Evolutionary conservation across 2,888 invertebrate genomes (phyloP).

Genomic region (Drosophila melanosoma): DNA sequence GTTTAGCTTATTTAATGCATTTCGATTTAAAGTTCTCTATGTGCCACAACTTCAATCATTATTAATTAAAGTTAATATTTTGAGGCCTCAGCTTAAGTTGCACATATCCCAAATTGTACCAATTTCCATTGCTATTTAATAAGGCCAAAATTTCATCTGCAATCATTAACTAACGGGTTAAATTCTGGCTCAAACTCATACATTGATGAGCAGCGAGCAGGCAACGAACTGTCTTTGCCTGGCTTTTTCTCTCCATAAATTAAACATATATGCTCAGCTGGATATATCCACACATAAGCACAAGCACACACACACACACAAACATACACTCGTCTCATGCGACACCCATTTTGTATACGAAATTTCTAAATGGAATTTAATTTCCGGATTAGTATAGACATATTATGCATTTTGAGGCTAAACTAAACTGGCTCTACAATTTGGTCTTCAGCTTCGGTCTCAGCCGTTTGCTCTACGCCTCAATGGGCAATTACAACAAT

Average conservation of each 20-base stretch:
- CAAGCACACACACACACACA: conserved; percentile 12
- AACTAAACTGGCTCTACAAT: conserved; percentile 43
- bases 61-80: not conserved
- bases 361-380: conserved; percentile 81
- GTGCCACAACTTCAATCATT: not conserved
- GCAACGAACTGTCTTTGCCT: conserved; percentile 19
- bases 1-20: not conserved
- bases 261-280: conserved; percentile 56
- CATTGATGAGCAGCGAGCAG: conserved; percentile 26
- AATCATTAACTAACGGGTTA: conserved; percentile 57
- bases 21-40: not conserved
- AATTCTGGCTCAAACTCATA: conserved; percentile 24
- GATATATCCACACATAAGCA: conserved; percentile 11
- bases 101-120: not conserved
- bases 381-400: conserved; percentile 82
- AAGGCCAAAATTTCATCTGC: conserved; percentile 11
- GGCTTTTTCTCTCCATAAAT: conserved; percentile 61
- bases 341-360: conserved; percentile 66
- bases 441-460: conserved; percentile 26
- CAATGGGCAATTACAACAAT: conserved; percentile 69
- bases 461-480: conserved; percentile 51
- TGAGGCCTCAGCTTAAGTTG: not conserved
- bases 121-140: not conserved
- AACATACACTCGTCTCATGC: conserved; percentile 3
- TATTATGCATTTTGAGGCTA: conserved; percentile 72